Conservation (phyloP, 2,797 vertebrate species). For the Helostoma temminkii region DNA sequence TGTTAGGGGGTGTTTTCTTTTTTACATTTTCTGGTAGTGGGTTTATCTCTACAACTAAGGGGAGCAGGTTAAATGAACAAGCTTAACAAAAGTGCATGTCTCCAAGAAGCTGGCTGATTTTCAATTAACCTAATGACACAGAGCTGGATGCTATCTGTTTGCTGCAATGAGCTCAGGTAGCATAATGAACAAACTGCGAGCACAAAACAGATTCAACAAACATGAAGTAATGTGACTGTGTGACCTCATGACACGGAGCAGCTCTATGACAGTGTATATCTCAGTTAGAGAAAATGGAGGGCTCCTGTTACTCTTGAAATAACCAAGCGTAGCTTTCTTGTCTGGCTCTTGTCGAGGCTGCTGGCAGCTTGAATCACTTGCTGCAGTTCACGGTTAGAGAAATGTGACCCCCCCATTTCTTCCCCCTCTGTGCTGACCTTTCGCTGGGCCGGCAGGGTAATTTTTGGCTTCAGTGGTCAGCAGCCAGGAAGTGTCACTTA, state of each 20-base stretch:
- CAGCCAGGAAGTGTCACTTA: conserved; percentile 88
- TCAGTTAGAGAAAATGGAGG: conserved; percentile 30
- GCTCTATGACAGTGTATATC: conserved; percentile 15
- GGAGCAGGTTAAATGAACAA: conserved; percentile 41
- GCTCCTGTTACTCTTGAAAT: conserved; percentile 41
- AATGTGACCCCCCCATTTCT: conserved; percentile 68
- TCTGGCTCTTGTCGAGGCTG: conserved; percentile 39
- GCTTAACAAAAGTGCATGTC: conserved; percentile 39
- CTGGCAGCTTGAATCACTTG: conserved; percentile 59
- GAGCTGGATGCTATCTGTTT: conserved; percentile 44
- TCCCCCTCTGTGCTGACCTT: conserved; percentile 82
- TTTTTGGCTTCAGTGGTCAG: conserved; percentile 89
- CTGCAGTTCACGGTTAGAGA: conserved; percentile 75
- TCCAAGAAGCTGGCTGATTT: conserved; percentile 49
- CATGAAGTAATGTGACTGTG: neutral
- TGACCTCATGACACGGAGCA: conserved; percentile 12
- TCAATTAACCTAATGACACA: conserved; percentile 62
- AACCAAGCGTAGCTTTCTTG: conserved; percentile 32
- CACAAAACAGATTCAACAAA: conserved; percentile 18
- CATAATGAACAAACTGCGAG: conserved; percentile 6
- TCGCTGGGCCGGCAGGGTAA: conserved; percentile 84
- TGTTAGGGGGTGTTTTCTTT: conserved; percentile 3
- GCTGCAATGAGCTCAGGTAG: conserved; percentile 34
- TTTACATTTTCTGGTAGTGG: conserved; percentile 5
- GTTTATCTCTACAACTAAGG: conserved; percentile 50